Conservation (phyloP, 2,888 invertebrate species). For the Gymnocheta viridis region DNA sequence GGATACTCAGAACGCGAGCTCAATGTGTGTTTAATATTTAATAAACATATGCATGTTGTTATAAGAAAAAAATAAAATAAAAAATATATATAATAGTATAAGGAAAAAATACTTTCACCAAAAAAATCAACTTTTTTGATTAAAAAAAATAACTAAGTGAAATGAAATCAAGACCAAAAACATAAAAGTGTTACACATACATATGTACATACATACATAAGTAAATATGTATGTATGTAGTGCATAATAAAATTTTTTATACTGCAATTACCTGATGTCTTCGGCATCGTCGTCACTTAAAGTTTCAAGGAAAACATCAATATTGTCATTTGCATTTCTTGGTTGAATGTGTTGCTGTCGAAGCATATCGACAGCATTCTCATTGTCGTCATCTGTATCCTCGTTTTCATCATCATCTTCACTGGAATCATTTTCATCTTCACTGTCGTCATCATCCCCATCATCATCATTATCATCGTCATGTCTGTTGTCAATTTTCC, state of each 20-base stretch:
- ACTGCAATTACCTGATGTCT: conserved; percentile 78
- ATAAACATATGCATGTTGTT: conserved; percentile 28
- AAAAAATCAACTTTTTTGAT: conserved; percentile 56
- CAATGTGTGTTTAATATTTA: conserved; percentile 4
- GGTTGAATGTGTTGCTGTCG: conserved; percentile 63
- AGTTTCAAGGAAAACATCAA: conserved; percentile 65
- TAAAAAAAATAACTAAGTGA: conserved; percentile 22
- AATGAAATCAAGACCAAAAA: conserved; percentile 28
- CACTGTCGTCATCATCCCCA: conserved; percentile 57
- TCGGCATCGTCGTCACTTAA: conserved; percentile 74
- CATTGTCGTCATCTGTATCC: conserved; percentile 71
- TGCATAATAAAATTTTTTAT: not conserved
- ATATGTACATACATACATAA: not conserved
- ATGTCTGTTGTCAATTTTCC: conserved; percentile 75
- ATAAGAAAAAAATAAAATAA: conserved; percentile 35
- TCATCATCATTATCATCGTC: conserved; percentile 71
- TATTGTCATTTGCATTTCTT: conserved; percentile 64
- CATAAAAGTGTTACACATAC: conserved; percentile 3
- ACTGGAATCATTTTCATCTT: conserved; percentile 66
- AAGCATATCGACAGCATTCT: conserved; percentile 67
- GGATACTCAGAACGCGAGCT: conserved; percentile 5
- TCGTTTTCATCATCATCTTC: conserved; percentile 69
- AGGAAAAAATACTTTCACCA: conserved; percentile 70
- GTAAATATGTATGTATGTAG: not conserved
- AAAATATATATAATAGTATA: no score